These are phyloP conservation scores for Spinibarbus caldwelli DNA, from an alignment of 2,797 vertebrate genomes.

Conservation along the genomic window DNA sequence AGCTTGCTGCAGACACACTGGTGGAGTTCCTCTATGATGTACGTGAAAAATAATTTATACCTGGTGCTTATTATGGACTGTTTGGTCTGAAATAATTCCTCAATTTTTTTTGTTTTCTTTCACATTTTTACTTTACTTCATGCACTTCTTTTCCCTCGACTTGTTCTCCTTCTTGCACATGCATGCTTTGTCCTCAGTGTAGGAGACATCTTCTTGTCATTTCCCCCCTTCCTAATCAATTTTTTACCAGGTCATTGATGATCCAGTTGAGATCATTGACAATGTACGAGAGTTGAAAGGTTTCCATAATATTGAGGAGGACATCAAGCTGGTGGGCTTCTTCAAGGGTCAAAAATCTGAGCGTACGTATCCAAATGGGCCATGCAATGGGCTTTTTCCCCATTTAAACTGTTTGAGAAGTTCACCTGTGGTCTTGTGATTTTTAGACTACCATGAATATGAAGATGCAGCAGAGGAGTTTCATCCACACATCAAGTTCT, in stretches of 20 bases:
- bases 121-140: background rate
- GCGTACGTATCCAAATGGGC: conserved; percentile 79
- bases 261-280: conserved; percentile 88
- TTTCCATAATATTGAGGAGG: conserved; percentile 87
- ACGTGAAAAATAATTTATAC: conserved; percentile 69
- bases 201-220: conserved; percentile 14
- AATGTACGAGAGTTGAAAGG: conserved; percentile 84
- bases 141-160: background rate
- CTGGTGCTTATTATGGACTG: background rate
- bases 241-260: conserved; percentile 84
- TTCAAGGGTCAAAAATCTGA: conserved; percentile 93
- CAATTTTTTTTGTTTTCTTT: background rate
- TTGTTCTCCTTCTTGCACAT: conserved; percentile 23
- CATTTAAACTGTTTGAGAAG: background rate
- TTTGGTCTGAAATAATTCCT: conserved; percentile 27
- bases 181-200: background rate
- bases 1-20: conserved; percentile 87
- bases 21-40: conserved; percentile 93
- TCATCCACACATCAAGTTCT: conserved; percentile 90
- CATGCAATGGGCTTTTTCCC: background rate
- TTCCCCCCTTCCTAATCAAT: background rate
- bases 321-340: conserved; percentile 91
- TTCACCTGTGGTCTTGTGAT: conserved; percentile 32
- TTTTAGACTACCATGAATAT: conserved; percentile 86
- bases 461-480: conserved; percentile 89